Conservation (phyloP, 2,888 invertebrate genomes). For the Oeneis ivallda region DNA sequence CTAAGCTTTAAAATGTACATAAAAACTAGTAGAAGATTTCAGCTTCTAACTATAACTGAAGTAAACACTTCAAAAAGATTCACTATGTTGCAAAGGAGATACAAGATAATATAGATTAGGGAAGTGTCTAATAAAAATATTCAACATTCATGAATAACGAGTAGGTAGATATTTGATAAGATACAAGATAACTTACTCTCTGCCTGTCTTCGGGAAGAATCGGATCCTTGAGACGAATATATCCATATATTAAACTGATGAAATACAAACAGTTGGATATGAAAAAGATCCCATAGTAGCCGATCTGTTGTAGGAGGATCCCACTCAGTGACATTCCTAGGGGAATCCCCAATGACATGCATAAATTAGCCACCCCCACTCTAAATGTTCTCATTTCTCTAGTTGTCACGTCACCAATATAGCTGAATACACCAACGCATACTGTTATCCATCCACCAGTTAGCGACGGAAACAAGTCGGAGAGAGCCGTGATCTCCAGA, state of each 20-base stretch:
- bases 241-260: conserved; percentile 77
- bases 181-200: conserved; percentile 69
- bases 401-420: conserved; percentile 83
- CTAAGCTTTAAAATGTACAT: not conserved
- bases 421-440: conserved; percentile 83
- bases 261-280: conserved; percentile 77
- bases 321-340: conserved; percentile 82
- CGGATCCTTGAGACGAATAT: conserved; percentile 73
- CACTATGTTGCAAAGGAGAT: not conserved
- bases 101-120: not conserved
- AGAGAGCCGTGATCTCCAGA: conserved; percentile 79
- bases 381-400: conserved; percentile 83
- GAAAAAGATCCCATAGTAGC: conserved; percentile 76
- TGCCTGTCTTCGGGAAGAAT: conserved; percentile 65
- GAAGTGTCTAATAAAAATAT: not conserved
- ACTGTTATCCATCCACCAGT: conserved; percentile 83
- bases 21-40: not conserved
- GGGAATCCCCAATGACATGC: conserved; percentile 83
- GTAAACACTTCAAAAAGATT: not conserved
- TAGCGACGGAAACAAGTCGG: conserved; percentile 80
- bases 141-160: not conserved
- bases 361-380: conserved; percentile 83
- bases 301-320: conserved; percentile 73
- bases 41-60: not conserved
- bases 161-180: conserved; percentile 7